Conservation (phyloP, 2,888 invertebrate genomes). For the Cistogaster globosa region DNA sequence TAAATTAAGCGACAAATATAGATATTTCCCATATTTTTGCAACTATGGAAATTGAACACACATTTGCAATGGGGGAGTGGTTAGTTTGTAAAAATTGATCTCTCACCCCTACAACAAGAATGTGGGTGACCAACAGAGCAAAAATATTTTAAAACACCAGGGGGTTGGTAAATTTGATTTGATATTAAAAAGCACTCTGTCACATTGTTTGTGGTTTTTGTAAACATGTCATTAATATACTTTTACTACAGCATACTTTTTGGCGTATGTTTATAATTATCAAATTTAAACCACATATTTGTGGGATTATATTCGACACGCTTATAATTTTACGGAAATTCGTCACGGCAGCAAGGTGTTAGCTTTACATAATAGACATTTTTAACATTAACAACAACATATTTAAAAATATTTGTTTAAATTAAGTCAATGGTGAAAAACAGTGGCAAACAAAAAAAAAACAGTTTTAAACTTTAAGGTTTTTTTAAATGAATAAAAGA, state of each 20-base stretch:
- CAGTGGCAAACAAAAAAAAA: background rate
- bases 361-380: background rate
- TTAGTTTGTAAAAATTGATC: background rate
- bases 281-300: conserved; percentile 65
- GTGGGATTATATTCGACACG: conserved; percentile 31
- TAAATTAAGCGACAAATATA: conserved; percentile 58
- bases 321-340: conserved; percentile 17
- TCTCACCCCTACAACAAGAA: background rate
- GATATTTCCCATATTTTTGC: conserved; percentile 7
- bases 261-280: conserved; percentile 64
- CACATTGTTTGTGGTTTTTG: conserved; percentile 61
- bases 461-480: too few species aligned
- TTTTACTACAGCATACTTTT: conserved; percentile 52
- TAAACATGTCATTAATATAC: conserved; percentile 53
- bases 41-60: conserved; percentile 36
- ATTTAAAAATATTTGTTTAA: conserved; percentile 7
- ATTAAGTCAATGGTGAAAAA: conserved; percentile 9
- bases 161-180: conserved; percentile 42
- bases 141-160: background rate
- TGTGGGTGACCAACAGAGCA: background rate
- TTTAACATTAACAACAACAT: conserved; percentile 9
- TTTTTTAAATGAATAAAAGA: too few species aligned
- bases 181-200: conserved; percentile 10
- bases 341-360: conserved; percentile 32
- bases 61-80: conserved; percentile 36